phyloP scores from a whole-genome alignment of 2,797 vertebrate genomes.

The Champsocephalus gunnari region DNA sequence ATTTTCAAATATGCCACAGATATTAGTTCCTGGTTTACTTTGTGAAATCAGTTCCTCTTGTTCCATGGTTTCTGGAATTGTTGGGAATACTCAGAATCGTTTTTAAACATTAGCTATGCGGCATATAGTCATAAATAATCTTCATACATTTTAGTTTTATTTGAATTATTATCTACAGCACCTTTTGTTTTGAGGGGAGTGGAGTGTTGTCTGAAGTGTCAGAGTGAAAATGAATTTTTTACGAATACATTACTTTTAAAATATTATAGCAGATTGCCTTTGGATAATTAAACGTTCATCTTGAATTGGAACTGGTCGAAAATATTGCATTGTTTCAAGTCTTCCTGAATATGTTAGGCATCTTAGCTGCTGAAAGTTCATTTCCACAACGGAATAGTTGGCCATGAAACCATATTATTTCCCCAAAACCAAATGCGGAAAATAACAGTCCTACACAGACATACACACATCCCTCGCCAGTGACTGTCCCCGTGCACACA shows the following conservation, averaged over 20 bases:
- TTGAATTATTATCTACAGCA: too few species aligned
- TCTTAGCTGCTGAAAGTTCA: constrained; percentile 19
- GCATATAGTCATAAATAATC: too few species aligned
- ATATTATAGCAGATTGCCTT: neutral
- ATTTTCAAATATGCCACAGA: too few species aligned
- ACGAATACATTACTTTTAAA: neutral
- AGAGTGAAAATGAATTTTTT: too few species aligned
- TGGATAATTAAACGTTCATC: neutral
- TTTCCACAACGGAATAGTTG: constrained; percentile 23
- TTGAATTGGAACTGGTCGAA: neutral
- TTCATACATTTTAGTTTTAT: too few species aligned
- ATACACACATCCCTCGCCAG: constrained; percentile 33
- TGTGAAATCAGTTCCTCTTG: neutral
- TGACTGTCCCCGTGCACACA: constrained; percentile 38
- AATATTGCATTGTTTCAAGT: neutral
- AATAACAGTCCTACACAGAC: neutral
- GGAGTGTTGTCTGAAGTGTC: neutral
- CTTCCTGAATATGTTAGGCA: constrained; percentile 1
- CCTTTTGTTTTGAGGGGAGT: too few species aligned
- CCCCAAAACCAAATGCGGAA: constrained; percentile 22
- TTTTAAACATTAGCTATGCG: neutral
- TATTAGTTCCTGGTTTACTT: too few species aligned
- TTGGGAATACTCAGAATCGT: too few species aligned
- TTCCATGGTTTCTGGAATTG: neutral
- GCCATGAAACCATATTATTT: neutral